A percentile compares a stretch with the other conserved stretches of the same genome.
phyloP scores from a whole-genome alignment of 2,888 invertebrate genomes.

The Pristionchus mayeri region DNA sequence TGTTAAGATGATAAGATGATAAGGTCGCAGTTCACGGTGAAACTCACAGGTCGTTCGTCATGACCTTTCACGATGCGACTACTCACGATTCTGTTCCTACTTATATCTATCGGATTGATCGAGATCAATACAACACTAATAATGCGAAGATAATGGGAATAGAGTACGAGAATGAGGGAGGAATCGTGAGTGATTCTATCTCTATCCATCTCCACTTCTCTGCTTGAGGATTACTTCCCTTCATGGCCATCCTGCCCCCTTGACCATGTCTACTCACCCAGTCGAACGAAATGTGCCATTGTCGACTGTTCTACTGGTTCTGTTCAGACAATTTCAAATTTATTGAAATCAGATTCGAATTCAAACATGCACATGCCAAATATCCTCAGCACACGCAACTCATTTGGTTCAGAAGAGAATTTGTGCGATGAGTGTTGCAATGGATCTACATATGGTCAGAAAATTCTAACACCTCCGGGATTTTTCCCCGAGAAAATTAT shows the following conservation, averaged over 20 bases:
- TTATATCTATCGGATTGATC: not conserved
- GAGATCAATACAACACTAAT: not conserved
- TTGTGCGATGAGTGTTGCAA: not conserved
- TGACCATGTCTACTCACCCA: too few species aligned
- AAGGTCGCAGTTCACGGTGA: not conserved
- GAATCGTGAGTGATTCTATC: not conserved
- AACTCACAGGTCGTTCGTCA: not conserved
- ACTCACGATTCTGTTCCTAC: not conserved
- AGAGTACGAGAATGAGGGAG: not conserved
- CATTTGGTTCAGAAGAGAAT: not conserved
- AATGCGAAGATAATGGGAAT: not conserved
- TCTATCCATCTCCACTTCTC: not conserved
- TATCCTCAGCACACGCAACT: not conserved
- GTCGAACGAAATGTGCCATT: not conserved
- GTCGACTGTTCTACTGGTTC: not conserved
- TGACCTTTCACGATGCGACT: not conserved
- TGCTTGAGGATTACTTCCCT: constrained; percentile 24
- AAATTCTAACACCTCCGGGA: not conserved
- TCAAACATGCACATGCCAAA: not conserved
- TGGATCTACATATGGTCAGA: not conserved
- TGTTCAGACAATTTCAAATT: not conserved
- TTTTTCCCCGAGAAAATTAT: not conserved
- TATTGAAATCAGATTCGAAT: not conserved
- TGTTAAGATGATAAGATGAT: too few species aligned
- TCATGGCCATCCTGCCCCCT: not conserved